Percentiles rank a stretch among this genome's conserved stretches.
These are phyloP conservation scores for Rhizomys pruinosus DNA, from an alignment of 2,113 vertebrate genomes.

Conservation along the genomic window DNA sequence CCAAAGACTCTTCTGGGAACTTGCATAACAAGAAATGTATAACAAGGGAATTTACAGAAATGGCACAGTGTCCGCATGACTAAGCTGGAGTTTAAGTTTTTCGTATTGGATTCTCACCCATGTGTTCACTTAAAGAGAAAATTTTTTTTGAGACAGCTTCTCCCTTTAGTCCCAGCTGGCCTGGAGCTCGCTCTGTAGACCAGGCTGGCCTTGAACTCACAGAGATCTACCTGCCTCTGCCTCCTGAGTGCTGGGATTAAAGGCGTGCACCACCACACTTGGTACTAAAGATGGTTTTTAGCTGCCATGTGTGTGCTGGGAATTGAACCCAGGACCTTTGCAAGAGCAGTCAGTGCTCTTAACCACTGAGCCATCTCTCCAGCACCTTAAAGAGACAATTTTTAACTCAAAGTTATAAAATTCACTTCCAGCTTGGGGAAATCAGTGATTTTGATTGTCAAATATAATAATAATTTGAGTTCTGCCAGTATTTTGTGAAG, in stretches of 20 bases:
- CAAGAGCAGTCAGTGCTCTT: too few relatives aligned
- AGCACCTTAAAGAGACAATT: conserved; percentile 13
- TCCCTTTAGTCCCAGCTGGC: too few relatives aligned
- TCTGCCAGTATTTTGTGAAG: conserved; percentile 69
- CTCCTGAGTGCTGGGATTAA: too few relatives aligned
- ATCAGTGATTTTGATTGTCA: conserved; percentile 69
- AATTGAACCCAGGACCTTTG: too few relatives aligned
- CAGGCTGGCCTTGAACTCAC: too few relatives aligned
- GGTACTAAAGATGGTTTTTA: too few relatives aligned
- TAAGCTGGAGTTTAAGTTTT: not conserved
- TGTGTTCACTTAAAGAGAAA: conserved; percentile 21
- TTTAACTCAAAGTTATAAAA: conserved; percentile 40
- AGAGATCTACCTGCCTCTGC: too few relatives aligned
- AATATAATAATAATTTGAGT: conserved; percentile 74
- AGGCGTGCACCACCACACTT: too few relatives aligned
- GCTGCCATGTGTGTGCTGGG: too few relatives aligned
- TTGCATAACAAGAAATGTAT: not conserved
- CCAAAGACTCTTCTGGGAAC: not conserved
- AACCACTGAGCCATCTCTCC: too few relatives aligned
- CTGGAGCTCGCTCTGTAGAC: too few relatives aligned
- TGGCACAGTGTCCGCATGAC: too few relatives aligned
- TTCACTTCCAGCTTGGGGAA: conserved; percentile 57
- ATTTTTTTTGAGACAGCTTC: not conserved
- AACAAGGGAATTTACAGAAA: not conserved
- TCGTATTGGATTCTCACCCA: not conserved